Percentiles rank a stretch among this genome's conserved stretches.
phyloP scores from a whole-genome alignment of 2,888 invertebrate species.

The Tetropium fuscum region DNA sequence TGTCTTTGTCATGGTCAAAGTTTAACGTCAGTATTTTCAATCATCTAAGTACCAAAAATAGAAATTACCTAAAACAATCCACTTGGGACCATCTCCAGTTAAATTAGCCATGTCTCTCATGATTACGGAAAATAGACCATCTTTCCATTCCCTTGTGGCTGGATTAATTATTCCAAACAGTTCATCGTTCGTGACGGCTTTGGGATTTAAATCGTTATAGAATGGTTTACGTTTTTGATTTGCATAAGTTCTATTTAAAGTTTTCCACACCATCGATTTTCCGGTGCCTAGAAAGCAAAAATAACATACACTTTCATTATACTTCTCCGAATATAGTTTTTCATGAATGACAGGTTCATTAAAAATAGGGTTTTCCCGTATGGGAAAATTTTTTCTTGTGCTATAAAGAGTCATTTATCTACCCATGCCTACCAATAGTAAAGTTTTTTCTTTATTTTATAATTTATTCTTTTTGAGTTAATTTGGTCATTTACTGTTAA shows the following conservation, averaged over 20 bases:
- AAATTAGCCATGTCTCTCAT: slow-evolving; percentile 95
- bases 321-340: too few species aligned
- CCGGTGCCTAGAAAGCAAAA: slow-evolving; percentile 95
- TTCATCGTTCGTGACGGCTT: slow-evolving; percentile 96
- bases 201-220: slow-evolving; percentile 93
- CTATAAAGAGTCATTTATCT: too few species aligned
- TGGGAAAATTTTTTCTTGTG: too few species aligned
- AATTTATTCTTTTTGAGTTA: too few species aligned
- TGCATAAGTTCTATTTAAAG: slow-evolving; percentile 83
- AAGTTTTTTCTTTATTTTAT: too few species aligned
- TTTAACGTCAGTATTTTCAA: not conserved
- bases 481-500: too few species aligned
- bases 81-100: slow-evolving; percentile 87
- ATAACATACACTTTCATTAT: too few species aligned
- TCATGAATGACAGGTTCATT: too few species aligned
- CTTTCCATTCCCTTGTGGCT: slow-evolving; percentile 79
- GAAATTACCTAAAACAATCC: slow-evolving; percentile 72
- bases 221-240: slow-evolving; percentile 86
- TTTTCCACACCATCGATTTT: slow-evolving; percentile 94
- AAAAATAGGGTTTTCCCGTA: too few species aligned
- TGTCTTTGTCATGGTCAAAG: not conserved
- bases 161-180: slow-evolving; percentile 95
- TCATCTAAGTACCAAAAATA: too few species aligned
- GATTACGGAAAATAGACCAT: slow-evolving; percentile 82
- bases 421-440: too few species aligned